Conservation (phyloP, 2,888 invertebrate genomes). For the Sarcophaga variegata region DNA sequence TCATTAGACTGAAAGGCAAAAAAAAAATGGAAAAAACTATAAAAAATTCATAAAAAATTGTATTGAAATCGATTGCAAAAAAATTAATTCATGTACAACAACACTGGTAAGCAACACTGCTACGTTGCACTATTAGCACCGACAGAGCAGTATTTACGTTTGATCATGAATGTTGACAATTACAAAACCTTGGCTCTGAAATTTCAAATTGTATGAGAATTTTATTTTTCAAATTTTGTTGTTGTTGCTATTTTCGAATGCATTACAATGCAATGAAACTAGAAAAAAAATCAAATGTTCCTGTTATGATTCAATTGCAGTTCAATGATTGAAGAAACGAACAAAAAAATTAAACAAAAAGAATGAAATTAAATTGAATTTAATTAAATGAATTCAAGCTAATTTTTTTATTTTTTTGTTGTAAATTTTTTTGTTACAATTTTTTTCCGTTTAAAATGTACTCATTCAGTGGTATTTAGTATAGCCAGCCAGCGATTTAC, state of each 20-base stretch:
- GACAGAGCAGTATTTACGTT: background rate
- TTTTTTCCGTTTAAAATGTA: constrained; percentile 3
- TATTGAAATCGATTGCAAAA: constrained; percentile 19
- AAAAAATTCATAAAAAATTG: background rate
- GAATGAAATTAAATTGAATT: constrained; percentile 21
- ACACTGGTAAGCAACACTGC: constrained; percentile 19
- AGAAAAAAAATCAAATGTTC: constrained; percentile 43
- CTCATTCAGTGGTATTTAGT: constrained; percentile 26
- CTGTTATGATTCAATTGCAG: constrained; percentile 68
- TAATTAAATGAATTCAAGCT: constrained; percentile 29
- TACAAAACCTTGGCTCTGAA: constrained; percentile 64
- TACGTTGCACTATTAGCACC: background rate
- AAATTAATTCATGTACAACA: constrained; percentile 32
- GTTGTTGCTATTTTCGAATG: constrained; percentile 10
- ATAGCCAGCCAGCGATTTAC: background rate
- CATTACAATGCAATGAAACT: background rate
- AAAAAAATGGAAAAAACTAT: background rate
- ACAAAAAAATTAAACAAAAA: constrained; percentile 5
- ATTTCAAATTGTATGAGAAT: constrained; percentile 46
- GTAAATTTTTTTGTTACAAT: background rate
- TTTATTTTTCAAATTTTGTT: constrained; percentile 18
- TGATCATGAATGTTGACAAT: constrained; percentile 24
- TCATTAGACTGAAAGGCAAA: constrained; percentile 20
- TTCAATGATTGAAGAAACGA: constrained; percentile 26
- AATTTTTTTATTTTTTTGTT: constrained; percentile 32